These are phyloP conservation scores for Drosophila sp. DNA, from an alignment of 1,140 invertebrate genomes.

Conservation along the genomic window DNA sequence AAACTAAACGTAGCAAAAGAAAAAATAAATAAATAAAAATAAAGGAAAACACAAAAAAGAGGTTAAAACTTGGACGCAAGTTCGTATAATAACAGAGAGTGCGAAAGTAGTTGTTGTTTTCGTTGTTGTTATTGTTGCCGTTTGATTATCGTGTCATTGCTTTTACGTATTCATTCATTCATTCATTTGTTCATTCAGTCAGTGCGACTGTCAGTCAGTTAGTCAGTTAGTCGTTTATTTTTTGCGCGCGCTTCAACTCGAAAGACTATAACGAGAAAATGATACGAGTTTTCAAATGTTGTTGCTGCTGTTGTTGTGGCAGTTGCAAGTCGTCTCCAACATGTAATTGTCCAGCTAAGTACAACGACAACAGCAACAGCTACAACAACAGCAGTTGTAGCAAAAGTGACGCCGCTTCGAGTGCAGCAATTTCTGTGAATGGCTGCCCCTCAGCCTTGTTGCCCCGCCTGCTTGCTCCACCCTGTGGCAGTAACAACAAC, in stretches of 20 bases:
- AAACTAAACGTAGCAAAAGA: slow-evolving; percentile 16
- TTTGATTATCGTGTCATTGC: slow-evolving; percentile 74
- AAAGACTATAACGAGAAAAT: slow-evolving; percentile 76
- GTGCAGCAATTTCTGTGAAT: slow-evolving; percentile 74
- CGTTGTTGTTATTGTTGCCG: slow-evolving; percentile 31
- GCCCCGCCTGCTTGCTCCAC: neutral
- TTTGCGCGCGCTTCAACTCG: slow-evolving; percentile 19
- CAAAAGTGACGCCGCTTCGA: slow-evolving; percentile 52
- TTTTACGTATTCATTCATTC: slow-evolving; percentile 57
- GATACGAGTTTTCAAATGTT: slow-evolving; percentile 50
- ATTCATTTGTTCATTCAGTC: slow-evolving; percentile 50
- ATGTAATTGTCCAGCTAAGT: slow-evolving; percentile 62
- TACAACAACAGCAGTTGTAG: slow-evolving; percentile 33
- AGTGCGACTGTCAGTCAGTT: slow-evolving; percentile 18
- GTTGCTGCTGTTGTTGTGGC: slow-evolving; percentile 34
- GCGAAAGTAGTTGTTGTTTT: slow-evolving; percentile 14
- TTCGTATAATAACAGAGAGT: slow-evolving; percentile 44
- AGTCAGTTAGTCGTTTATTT: slow-evolving; percentile 46
- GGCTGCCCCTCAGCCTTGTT: slow-evolving; percentile 25
- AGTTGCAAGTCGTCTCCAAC: slow-evolving; percentile 38
- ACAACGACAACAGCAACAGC: slow-evolving; percentile 32
- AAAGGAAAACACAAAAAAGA: neutral
- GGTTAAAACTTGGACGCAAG: slow-evolving; percentile 17
- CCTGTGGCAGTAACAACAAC: neutral
- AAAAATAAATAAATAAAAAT: no score